phyloP scores from a whole-genome alignment of 2,888 invertebrate genomes.

The Plagodis pulveraria region DNA sequence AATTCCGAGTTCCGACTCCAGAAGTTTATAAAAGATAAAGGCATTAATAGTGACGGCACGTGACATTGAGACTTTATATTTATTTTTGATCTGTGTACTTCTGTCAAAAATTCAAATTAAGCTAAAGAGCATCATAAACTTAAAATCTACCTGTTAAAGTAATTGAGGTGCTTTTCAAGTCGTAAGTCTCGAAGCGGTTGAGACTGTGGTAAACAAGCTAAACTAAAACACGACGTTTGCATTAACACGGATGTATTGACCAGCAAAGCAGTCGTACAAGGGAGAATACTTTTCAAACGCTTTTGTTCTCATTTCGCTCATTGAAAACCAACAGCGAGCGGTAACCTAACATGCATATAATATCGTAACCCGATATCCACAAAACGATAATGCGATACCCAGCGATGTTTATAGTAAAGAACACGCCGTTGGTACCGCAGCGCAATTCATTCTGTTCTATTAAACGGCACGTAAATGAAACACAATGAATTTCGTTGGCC shows the following conservation, averaged over 20 bases:
- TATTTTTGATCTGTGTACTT: too few relatives aligned
- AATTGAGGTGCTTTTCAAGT: constrained; percentile 37
- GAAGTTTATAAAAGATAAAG: too few relatives aligned
- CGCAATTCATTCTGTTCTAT: constrained; percentile 56
- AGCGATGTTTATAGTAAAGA: constrained; percentile 53
- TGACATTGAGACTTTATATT: too few relatives aligned
- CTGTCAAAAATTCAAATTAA: not conserved
- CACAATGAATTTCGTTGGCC: constrained; percentile 39
- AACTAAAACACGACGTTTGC: constrained; percentile 34
- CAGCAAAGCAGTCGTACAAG: constrained; percentile 44
- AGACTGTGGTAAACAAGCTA: constrained; percentile 42
- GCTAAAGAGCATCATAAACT: constrained; percentile 27
- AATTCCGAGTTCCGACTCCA: too few relatives aligned
- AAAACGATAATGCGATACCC: constrained; percentile 47
- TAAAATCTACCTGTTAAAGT: constrained; percentile 41
- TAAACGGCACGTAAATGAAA: constrained; percentile 59
- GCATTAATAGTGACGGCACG: too few relatives aligned
- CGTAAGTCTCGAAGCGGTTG: constrained; percentile 33
- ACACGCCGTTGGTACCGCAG: constrained; percentile 48
- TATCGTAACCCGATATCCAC: constrained; percentile 54
- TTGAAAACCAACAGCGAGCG: constrained; percentile 36
- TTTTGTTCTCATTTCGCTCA: constrained; percentile 50
- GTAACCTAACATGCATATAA: constrained; percentile 34
- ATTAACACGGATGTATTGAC: constrained; percentile 1
- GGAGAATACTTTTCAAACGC: constrained; percentile 45